These are phyloP conservation scores for Zosterops hypoxanthus DNA, from an alignment of 2,113 vertebrate genomes.

Conservation along the genomic window DNA sequence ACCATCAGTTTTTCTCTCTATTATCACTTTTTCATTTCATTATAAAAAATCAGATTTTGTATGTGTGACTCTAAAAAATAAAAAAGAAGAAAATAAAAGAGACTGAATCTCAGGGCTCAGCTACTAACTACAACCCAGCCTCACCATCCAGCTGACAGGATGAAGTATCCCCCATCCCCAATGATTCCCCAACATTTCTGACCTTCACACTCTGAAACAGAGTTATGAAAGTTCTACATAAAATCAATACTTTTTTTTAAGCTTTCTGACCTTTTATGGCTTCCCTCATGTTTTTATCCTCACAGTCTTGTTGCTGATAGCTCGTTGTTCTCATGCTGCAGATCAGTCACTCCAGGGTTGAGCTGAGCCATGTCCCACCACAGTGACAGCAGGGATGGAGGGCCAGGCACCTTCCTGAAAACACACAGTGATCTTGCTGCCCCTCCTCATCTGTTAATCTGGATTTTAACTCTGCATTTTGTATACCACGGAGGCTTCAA, in stretches of 20 bases:
- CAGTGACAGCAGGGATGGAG: background rate
- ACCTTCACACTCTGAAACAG: background rate
- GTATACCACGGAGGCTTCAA: background rate
- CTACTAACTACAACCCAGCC: background rate
- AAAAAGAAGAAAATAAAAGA: background rate
- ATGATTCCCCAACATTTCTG: background rate
- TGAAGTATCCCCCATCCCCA: background rate
- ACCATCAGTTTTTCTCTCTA: background rate
- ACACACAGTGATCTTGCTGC: background rate
- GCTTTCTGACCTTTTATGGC: background rate
- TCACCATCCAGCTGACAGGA: background rate
- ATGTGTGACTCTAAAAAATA: background rate
- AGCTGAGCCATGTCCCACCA: background rate
- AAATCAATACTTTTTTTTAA: background rate
- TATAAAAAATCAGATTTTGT: conserved; percentile 2
- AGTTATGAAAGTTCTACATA: background rate
- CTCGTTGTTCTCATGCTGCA: background rate
- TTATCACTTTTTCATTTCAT: background rate
- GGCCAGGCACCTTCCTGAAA: background rate
- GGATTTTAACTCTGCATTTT: background rate
- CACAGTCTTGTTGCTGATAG: background rate
- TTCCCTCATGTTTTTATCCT: background rate
- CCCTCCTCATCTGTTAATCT: background rate
- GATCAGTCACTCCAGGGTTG: background rate
- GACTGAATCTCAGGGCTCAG: background rate